Conservation (phyloP, 2,113 vertebrate genomes). For the Reinhardtius hippoglossoides region DNA sequence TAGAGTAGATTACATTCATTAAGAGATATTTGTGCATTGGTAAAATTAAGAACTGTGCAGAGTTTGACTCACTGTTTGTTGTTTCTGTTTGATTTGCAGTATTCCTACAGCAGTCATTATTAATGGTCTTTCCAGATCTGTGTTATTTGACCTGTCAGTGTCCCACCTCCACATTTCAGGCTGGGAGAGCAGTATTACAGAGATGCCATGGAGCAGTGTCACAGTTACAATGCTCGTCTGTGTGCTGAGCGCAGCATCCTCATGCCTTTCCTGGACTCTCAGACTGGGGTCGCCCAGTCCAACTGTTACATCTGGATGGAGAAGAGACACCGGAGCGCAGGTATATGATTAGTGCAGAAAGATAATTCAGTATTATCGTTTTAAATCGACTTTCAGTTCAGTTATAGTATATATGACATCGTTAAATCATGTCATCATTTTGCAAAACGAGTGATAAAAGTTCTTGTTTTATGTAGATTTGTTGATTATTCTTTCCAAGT, state of each 20-base stretch:
- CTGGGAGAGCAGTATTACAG: constrained; percentile 96
- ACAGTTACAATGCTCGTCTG: constrained; percentile 95
- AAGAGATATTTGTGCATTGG: neutral
- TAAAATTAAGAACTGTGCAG: neutral
- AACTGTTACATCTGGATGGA: constrained; percentile 99
- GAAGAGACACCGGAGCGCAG: constrained; percentile 94
- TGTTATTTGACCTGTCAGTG: constrained; percentile 30
- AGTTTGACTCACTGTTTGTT: neutral
- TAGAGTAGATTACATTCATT: no score
- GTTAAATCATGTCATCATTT: neutral
- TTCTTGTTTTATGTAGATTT: neutral
- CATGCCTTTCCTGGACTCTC: constrained; percentile 96
- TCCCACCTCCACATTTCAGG: constrained; percentile 69
- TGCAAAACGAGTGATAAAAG: neutral
- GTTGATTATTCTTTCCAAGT: neutral
- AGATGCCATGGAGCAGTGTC: constrained; percentile 98
- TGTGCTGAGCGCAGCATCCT: constrained; percentile 96
- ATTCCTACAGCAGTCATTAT: neutral
- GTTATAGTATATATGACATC: neutral
- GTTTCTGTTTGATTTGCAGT: neutral
- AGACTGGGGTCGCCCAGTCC: constrained; percentile 96
- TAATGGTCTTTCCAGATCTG: neutral
- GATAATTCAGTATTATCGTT: no score
- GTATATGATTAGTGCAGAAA: constrained; percentile 63
- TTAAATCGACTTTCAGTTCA: neutral